A percentile compares a stretch with the other conserved stretches of the same genome.
Conservation (phyloP, 2,888 invertebrate genomes). For the Torymus aiolomorphi region DNA sequence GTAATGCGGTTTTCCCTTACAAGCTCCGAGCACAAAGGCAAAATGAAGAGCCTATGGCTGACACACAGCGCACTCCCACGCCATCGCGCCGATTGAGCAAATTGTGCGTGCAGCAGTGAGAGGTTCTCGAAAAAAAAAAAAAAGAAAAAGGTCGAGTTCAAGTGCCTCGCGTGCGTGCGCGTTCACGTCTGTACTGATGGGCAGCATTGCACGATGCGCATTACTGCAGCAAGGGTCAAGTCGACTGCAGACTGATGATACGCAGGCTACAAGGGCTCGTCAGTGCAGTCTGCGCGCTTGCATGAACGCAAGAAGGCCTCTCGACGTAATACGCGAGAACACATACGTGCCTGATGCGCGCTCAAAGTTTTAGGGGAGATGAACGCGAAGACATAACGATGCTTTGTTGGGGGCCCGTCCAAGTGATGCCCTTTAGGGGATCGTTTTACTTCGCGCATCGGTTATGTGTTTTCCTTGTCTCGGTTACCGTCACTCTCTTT, state of each 20-base stretch:
- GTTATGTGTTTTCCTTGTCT: not conserved
- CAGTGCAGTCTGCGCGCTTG: not conserved
- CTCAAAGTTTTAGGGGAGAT: constrained; percentile 26
- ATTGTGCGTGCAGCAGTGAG: not conserved
- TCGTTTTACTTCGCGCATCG: constrained; percentile 9
- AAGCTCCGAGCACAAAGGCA: not conserved
- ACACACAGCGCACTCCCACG: not conserved
- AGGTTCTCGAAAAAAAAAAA: not conserved
- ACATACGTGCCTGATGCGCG: not conserved
- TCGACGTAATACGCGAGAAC: not conserved
- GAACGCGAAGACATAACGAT: not conserved
- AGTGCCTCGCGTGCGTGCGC: constrained; percentile 17
- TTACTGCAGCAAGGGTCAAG: too few species aligned
- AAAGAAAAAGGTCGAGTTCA: constrained; percentile 23
- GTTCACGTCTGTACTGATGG: too few species aligned
- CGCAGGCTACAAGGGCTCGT: not conserved
- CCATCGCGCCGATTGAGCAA: constrained; percentile 9
- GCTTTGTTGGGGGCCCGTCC: constrained; percentile 4
- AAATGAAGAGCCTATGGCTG: not conserved
- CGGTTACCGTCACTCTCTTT: constrained; percentile 55
- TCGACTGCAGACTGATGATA: too few species aligned
- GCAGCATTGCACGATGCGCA: too few species aligned
- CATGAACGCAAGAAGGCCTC: not conserved
- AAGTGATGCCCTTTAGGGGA: constrained; percentile 17
- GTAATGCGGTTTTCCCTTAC: not conserved